phyloP scores from a whole-genome alignment of 2,113 vertebrate genomes.

The Rhabdornis inornatus region DNA sequence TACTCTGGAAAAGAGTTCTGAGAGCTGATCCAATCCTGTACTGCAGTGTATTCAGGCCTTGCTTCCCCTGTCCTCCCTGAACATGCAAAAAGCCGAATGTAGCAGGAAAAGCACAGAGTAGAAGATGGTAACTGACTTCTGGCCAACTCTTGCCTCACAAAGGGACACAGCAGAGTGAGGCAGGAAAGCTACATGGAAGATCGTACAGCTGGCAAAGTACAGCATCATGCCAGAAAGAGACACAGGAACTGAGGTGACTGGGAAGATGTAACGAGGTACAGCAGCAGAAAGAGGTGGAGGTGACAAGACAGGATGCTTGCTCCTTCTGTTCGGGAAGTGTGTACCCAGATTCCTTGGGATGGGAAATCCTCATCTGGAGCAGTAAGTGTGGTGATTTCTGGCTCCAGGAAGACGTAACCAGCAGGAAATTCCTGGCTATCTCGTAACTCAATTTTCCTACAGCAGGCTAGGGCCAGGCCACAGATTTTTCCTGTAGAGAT shows the following conservation, averaged over 20 bases:
- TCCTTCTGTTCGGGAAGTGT: neutral
- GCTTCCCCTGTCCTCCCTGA: fast-evolving
- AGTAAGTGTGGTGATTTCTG: fast-evolving
- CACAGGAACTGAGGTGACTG: fast-evolving
- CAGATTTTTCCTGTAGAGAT: neutral
- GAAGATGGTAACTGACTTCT: fast-evolving
- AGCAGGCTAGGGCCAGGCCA: neutral
- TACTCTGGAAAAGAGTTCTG: neutral
- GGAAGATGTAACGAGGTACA: fast-evolving
- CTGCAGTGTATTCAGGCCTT: neutral
- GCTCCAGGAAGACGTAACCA: neutral
- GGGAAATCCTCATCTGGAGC: neutral
- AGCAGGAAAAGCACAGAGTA: neutral
- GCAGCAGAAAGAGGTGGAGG: neutral
- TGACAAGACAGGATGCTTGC: fast-evolving
- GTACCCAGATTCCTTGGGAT: neutral
- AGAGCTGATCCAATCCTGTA: neutral
- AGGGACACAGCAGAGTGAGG: neutral
- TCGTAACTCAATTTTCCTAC: neutral
- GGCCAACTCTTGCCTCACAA: neutral
- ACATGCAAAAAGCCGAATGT: neutral
- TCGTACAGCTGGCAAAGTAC: neutral
- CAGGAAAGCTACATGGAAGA: fast-evolving
- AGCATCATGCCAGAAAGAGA: fast-evolving
- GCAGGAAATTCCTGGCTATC: neutral